These are phyloP conservation scores for Ips nitidus DNA, from an alignment of 1,140 invertebrate genomes.

Conservation along the genomic window DNA sequence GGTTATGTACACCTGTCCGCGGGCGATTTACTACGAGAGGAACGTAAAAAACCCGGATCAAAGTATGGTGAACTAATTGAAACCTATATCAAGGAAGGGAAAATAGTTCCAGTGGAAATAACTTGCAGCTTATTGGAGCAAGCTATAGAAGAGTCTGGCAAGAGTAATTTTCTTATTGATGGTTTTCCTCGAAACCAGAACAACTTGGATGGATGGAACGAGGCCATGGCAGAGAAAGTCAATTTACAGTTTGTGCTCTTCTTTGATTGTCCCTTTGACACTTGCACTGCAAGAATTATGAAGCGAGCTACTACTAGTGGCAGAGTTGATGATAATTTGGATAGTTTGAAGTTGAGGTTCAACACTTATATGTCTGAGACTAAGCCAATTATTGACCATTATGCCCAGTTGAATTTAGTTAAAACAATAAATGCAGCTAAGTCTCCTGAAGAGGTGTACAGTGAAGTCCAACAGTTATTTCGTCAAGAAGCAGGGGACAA, in stretches of 20 bases:
- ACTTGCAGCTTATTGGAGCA: slow-evolving; percentile 91
- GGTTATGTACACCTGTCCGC: slow-evolving; percentile 97
- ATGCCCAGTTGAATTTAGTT: slow-evolving; percentile 73
- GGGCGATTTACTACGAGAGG: slow-evolving; percentile 92
- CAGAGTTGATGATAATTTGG: slow-evolving; percentile 91
- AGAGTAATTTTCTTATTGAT: slow-evolving; percentile 92
- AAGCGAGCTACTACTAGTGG: slow-evolving; percentile 85
- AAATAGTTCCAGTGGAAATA: slow-evolving; percentile 98
- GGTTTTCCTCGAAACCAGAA: slow-evolving; percentile 98
- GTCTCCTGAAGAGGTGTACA: slow-evolving; percentile 66
- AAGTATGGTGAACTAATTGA: slow-evolving; percentile 93
- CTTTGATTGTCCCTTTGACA: slow-evolving; percentile 86
- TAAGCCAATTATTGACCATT: slow-evolving; percentile 91
- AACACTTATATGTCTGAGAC: slow-evolving; percentile 89
- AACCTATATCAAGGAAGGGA: slow-evolving; percentile 88
- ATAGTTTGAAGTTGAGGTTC: slow-evolving; percentile 89
- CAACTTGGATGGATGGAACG: slow-evolving; percentile 95
- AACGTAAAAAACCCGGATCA: slow-evolving; percentile 81
- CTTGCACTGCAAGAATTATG: slow-evolving; percentile 83
- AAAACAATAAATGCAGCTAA: slow-evolving; percentile 74
- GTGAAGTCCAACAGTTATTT: slow-evolving; percentile 45
- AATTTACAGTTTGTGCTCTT: slow-evolving; percentile 89
- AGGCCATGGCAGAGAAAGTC: slow-evolving; percentile 81
- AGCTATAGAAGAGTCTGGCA: slow-evolving; percentile 74
- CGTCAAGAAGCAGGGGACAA: slow-evolving; percentile 33